A percentile compares a stretch with the other conserved stretches of the same genome.
phyloP scores from a whole-genome alignment of 2,797 vertebrate genomes.

The Helostoma temminkii region DNA sequence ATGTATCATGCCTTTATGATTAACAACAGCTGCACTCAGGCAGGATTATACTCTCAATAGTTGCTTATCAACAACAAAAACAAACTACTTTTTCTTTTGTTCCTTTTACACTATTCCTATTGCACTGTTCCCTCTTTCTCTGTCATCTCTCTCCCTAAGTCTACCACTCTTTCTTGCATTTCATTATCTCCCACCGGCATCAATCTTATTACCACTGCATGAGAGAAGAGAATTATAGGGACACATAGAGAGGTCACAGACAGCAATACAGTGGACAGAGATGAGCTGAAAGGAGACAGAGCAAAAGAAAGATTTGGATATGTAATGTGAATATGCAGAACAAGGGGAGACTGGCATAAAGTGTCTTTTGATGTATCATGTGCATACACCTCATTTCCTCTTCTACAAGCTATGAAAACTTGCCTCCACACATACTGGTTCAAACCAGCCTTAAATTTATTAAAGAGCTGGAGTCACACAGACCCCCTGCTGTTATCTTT shows the following conservation, averaged over 20 bases:
- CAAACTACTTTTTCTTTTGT: conserved; percentile 9
- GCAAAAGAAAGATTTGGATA: conserved; percentile 17
- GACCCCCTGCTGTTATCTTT: conserved; percentile 40
- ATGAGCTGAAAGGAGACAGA: conserved; percentile 13
- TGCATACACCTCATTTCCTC: conserved; percentile 15
- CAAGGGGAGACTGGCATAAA: neutral
- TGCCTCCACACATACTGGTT: conserved; percentile 22
- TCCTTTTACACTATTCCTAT: neutral
- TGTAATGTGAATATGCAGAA: conserved; percentile 12
- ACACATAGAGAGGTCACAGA: conserved; percentile 40
- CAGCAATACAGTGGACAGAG: conserved; percentile 9
- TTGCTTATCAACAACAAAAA: conserved; percentile 33
- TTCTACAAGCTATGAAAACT: conserved; percentile 3
- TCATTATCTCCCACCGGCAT: conserved; percentile 54
- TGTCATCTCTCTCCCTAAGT: neutral
- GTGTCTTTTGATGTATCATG: conserved; percentile 27
- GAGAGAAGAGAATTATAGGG: conserved; percentile 48
- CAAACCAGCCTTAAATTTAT: conserved; percentile 44
- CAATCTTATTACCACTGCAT: conserved; percentile 40
- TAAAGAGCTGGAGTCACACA: conserved; percentile 29
- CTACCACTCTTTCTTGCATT: conserved; percentile 38
- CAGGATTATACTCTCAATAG: conserved; percentile 37
- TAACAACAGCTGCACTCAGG: conserved; percentile 43
- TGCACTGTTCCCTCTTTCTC: neutral
- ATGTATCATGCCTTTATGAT: conserved; percentile 46